These are phyloP conservation scores for Heteromurus nitidus DNA, from an alignment of 2,888 invertebrate species.

Conservation along the genomic window DNA sequence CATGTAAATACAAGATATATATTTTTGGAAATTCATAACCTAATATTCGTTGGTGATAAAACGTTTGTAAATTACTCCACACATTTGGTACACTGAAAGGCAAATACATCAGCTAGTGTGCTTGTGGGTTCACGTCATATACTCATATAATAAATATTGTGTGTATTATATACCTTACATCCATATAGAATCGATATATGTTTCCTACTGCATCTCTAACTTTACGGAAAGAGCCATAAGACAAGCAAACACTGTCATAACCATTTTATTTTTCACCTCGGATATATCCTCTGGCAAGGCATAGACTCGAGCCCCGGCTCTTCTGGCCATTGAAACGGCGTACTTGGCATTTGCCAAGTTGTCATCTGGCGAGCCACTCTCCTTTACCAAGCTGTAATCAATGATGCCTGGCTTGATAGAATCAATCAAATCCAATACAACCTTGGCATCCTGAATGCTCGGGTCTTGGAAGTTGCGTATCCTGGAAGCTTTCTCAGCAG, in stretches of 20 bases:
- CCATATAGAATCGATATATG: no score
- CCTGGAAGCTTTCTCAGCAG: constrained; percentile 75
- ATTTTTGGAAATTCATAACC: no score
- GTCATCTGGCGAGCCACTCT: constrained; percentile 88
- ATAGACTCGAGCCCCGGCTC: constrained; percentile 97
- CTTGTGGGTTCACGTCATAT: no score
- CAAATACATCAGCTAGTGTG: no score
- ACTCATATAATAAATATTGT: no score
- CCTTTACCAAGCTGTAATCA: constrained; percentile 92
- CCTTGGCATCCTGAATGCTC: constrained; percentile 90
- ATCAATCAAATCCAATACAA: constrained; percentile 96
- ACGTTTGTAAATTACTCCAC: no score
- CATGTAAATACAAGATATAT: no score
- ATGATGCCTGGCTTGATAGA: constrained; percentile 96
- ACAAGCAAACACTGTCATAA: constrained; percentile 99
- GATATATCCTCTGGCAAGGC: constrained; percentile 99
- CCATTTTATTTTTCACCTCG: constrained; percentile 98
- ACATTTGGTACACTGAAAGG: no score
- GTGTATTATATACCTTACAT: no score
- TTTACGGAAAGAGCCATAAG: constrained; percentile 76
- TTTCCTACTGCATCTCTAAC: constrained; percentile 4
- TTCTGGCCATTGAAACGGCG: constrained; percentile 98
- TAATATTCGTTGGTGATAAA: no score
- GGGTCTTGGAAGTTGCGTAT: constrained; percentile 83
- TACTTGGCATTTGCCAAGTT: constrained; percentile 98